Conservation (phyloP, 2,888 invertebrate genomes). For the Nomada ferruginata region DNA sequence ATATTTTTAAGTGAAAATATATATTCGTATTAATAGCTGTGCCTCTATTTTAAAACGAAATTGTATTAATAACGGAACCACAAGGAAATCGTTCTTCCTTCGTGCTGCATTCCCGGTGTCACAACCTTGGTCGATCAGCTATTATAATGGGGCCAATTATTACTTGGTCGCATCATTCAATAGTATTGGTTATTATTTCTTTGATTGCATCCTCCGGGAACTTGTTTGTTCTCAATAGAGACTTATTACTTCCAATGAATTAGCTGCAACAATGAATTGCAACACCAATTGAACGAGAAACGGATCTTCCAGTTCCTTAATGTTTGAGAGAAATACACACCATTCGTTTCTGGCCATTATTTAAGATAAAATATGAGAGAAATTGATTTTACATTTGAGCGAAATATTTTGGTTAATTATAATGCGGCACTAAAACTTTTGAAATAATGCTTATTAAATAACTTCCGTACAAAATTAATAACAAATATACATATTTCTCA, state of each 20-base stretch:
- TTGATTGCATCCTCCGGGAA: slow-evolving; percentile 45
- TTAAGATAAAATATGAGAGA: neutral
- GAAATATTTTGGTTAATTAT: no score
- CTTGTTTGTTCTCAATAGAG: slow-evolving; percentile 46
- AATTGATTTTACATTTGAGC: neutral
- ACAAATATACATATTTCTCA: no score
- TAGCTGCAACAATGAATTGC: slow-evolving; percentile 38
- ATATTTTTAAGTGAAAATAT: neutral
- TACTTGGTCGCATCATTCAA: slow-evolving; percentile 39
- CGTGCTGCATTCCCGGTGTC: slow-evolving; percentile 39
- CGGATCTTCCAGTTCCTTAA: slow-evolving; percentile 3
- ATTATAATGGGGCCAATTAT: slow-evolving; percentile 58
- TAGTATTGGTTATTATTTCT: slow-evolving; percentile 66
- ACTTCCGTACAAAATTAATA: no score
- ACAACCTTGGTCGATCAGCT: slow-evolving; percentile 37
- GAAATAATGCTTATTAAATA: no score
- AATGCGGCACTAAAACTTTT: no score
- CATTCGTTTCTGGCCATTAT: neutral
- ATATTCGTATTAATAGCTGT: neutral
- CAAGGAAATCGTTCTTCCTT: slow-evolving; percentile 29
- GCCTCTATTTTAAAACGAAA: neutral
- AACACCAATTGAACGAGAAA: slow-evolving; percentile 14
- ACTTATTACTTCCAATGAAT: slow-evolving; percentile 55
- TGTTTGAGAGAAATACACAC: neutral
- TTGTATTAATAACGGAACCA: neutral